These are phyloP conservation scores for Gnathonemus echidnorhynchus DNA, from an alignment of 2,113 vertebrate genomes.

Conservation along the genomic window DNA sequence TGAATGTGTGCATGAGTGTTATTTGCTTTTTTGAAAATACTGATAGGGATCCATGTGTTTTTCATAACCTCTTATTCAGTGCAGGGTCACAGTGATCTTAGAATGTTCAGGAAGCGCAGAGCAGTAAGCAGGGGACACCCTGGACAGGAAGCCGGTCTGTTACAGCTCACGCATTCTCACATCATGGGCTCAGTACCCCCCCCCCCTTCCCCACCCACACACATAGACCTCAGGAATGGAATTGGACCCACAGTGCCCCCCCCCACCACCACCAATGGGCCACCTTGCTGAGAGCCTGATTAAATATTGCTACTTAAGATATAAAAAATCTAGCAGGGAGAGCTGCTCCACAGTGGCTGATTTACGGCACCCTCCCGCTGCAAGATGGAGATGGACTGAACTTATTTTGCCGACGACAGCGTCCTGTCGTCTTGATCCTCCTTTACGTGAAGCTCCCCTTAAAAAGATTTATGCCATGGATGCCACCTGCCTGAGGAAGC, in stretches of 20 bases:
- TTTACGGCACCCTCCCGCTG: background rate
- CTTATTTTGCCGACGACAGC: background rate
- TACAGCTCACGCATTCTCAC: background rate
- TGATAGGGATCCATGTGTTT: background rate
- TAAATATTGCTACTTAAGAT: background rate
- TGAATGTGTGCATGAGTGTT: background rate
- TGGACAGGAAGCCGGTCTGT: background rate
- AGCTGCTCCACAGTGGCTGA: background rate
- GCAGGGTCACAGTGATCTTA: background rate
- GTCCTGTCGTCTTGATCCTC: background rate
- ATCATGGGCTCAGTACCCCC: background rate
- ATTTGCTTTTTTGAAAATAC: background rate
- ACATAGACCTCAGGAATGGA: background rate
- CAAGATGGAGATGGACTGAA: background rate
- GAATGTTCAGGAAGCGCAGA: background rate
- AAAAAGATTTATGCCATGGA: background rate
- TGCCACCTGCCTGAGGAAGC: background rate
- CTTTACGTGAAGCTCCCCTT: background rate
- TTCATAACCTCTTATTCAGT: background rate
- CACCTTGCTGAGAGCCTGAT: background rate
- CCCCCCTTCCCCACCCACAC: background rate
- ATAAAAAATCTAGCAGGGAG: background rate
- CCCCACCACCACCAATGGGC: background rate
- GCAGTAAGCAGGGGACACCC: background rate
- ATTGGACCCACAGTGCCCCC: background rate